A percentile compares a stretch with the other conserved stretches of the same genome.
These are phyloP conservation scores for Bubo bubo DNA, from an alignment of 2,113 vertebrate genomes.

Conservation along the genomic window DNA sequence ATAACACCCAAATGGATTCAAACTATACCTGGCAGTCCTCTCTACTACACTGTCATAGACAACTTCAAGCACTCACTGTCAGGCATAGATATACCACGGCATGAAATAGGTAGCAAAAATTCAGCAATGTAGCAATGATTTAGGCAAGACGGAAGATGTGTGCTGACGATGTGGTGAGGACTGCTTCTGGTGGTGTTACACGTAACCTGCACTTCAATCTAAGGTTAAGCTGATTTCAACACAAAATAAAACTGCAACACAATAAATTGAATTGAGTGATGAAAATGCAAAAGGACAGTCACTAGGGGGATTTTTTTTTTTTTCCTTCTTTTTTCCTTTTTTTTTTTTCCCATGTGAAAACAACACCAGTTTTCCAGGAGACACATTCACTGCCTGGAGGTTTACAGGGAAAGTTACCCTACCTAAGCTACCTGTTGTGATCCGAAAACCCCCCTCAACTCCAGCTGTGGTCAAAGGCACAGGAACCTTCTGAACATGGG, in stretches of 20 bases:
- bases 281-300: not conserved
- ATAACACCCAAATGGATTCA: not conserved
- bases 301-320: too few species aligned
- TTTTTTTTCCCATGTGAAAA: not conserved
- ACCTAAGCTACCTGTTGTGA: not conserved
- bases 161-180: not conserved
- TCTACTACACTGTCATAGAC: rapidly evolving
- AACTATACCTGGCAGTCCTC: not conserved
- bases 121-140: not conserved
- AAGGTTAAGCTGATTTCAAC: not conserved
- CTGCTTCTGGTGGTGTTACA: not conserved
- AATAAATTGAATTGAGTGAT: not conserved
- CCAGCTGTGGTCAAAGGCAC: not conserved
- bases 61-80: not conserved
- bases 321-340: rapidly evolving
- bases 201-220: not conserved
- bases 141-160: rapidly evolving
- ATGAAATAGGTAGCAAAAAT: not conserved
- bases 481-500: not conserved
- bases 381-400: not conserved
- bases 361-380: not conserved
- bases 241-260: not conserved
- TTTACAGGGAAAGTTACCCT: not conserved
- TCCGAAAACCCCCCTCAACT: not conserved
- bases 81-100: not conserved